phyloP scores from a whole-genome alignment of 2,888 invertebrate species.

The Incurvaria masculella region DNA sequence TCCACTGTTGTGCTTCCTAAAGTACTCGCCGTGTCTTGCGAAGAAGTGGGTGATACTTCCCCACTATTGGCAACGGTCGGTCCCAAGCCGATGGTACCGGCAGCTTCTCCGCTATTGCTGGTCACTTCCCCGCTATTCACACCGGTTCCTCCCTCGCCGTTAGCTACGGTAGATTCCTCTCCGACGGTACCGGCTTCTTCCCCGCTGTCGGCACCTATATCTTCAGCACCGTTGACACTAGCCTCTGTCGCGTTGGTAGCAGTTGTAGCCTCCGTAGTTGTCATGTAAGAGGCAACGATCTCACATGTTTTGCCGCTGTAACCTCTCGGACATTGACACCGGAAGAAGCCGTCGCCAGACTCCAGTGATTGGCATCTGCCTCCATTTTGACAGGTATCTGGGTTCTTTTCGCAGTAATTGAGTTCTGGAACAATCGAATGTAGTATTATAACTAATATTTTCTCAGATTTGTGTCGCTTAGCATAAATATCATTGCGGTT shows the following conservation, averaged over 20 bases:
- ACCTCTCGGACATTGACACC: constrained; percentile 73
- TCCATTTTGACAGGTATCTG: constrained; percentile 71
- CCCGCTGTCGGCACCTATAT: neutral
- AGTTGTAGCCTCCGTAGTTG: constrained; percentile 20
- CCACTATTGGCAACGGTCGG: constrained; percentile 11
- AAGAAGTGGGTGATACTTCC: constrained; percentile 6
- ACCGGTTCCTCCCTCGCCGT: constrained; percentile 6
- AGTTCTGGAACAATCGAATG: constrained; percentile 56
- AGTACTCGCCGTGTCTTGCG: constrained; percentile 2
- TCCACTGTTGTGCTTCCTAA: constrained; percentile 16
- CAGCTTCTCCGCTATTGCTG: neutral
- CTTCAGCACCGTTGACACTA: neutral
- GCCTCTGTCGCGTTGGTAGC: constrained; percentile 17
- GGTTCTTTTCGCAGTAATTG: constrained; percentile 79
- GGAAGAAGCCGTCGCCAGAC: constrained; percentile 72
- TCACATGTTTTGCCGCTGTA: constrained; percentile 77
- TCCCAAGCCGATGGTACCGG: constrained; percentile 12
- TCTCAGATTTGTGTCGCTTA: too few relatives aligned
- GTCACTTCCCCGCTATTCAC: constrained; percentile 10
- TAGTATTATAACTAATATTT: neutral
- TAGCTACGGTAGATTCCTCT: constrained; percentile 12
- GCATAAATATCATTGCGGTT: too few relatives aligned
- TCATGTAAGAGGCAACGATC: constrained; percentile 39
- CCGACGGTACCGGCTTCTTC: constrained; percentile 11
- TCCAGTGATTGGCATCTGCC: constrained; percentile 78